phyloP scores from a whole-genome alignment of 2,888 invertebrate genomes.

The Reticulitermes lucifugus region DNA sequence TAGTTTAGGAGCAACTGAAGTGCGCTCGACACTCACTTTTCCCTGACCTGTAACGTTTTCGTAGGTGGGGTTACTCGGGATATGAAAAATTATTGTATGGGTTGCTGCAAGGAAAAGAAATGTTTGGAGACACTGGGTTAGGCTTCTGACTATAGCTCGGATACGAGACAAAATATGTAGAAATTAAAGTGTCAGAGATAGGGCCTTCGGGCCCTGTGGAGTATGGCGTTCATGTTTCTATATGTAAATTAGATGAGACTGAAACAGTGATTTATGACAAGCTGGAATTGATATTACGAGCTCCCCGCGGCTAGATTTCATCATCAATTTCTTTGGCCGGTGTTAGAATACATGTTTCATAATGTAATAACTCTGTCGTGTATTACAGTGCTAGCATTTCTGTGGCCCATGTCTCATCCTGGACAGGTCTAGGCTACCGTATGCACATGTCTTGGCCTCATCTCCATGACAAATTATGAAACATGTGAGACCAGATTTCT shows the following conservation, averaged over 20 bases:
- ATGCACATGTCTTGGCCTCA: not conserved
- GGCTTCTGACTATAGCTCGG: no score
- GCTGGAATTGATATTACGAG: not conserved
- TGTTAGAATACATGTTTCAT: not conserved
- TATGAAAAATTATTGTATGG: no score
- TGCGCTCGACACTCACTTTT: no score
- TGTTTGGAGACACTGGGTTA: no score
- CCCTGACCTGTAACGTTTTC: no score
- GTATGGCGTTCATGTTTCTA: not conserved
- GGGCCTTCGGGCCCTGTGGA: not conserved
- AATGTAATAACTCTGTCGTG: not conserved
- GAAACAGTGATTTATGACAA: not conserved
- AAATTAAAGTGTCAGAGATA: not conserved
- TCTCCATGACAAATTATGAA: not conserved
- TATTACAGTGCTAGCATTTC: not conserved
- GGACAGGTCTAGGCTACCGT: not conserved
- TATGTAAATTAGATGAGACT: not conserved
- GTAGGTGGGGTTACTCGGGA: no score
- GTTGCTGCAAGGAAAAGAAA: no score
- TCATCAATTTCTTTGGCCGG: not conserved
- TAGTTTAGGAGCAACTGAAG: no score
- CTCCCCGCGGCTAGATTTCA: not conserved
- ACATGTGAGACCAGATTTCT: not conserved
- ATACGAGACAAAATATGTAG: not conserved
- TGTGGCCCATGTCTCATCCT: not conserved